Conservation (phyloP, 2,797 vertebrate species). For the Paramormyrops hopkinsi region DNA sequence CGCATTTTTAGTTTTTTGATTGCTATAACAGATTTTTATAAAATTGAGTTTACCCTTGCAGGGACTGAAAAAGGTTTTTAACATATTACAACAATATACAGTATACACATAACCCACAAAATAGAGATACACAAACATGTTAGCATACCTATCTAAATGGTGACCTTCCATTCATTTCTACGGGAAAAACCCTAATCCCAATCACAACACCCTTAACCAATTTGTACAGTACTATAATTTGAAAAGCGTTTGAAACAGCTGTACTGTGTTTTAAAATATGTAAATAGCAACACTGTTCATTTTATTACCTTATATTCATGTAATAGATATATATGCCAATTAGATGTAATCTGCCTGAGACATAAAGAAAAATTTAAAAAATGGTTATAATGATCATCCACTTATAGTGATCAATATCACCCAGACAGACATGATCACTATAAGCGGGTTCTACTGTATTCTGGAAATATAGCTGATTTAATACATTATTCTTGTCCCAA, state of each 20-base stretch:
- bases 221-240: not conserved
- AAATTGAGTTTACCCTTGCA: not conserved
- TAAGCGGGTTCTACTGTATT: not conserved
- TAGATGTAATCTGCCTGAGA: not conserved
- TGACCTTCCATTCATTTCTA: not conserved
- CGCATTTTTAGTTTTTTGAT: not conserved
- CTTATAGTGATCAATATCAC: not conserved
- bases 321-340: not conserved
- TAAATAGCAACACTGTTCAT: not conserved
- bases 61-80: not conserved
- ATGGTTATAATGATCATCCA: not conserved
- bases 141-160: not conserved
- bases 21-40: not conserved
- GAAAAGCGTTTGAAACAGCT: not conserved
- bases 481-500: not conserved
- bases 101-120: not conserved
- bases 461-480: not conserved
- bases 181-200: not conserved
- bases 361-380: not conserved
- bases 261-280: not conserved
- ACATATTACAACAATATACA: not conserved
- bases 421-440: not conserved
- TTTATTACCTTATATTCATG: not conserved
- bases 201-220: not conserved
- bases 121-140: not conserved